Evolutionary conservation across 2,888 invertebrate genomes (phyloP).

Genomic region (Lamproptera curius): DNA sequence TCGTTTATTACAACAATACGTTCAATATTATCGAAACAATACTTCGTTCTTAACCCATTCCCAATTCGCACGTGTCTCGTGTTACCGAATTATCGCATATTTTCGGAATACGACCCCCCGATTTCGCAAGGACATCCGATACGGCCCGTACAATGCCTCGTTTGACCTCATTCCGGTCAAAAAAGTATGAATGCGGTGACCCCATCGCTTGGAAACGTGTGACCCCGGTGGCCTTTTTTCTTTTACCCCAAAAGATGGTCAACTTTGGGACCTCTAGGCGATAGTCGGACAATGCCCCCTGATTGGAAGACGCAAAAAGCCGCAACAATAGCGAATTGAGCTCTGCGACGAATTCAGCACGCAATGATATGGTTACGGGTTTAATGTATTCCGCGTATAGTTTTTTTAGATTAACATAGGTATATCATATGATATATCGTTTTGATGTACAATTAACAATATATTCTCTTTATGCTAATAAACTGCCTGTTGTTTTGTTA

Average conservation of each 20-base stretch:
- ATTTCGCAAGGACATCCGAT: slow-evolving; percentile 44
- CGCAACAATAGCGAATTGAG: slow-evolving; percentile 26
- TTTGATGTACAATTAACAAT: no score
- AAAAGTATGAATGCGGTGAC: slow-evolving; percentile 29
- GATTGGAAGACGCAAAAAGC: slow-evolving; percentile 51
- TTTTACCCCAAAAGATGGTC: slow-evolving; percentile 49
- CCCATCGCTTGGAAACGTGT: slow-evolving; percentile 29
- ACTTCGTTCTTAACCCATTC: no score
- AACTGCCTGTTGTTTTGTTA: no score
- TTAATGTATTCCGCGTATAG: no score
- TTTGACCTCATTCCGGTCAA: slow-evolving; percentile 51
- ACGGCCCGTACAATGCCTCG: slow-evolving; percentile 30
- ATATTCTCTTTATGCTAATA: no score
- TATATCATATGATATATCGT: no score
- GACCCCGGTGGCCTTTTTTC: slow-evolving; percentile 42
- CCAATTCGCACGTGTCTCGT: slow-evolving; percentile 62
- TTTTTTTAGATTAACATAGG: no score
- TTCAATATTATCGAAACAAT: no score
- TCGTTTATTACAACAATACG: no score
- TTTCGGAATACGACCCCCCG: slow-evolving; percentile 45
- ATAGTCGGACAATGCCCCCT: slow-evolving; percentile 61
- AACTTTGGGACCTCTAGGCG: slow-evolving; percentile 53
- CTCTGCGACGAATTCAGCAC: slow-evolving; percentile 22
- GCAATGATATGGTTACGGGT: neutral
- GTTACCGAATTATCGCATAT: slow-evolving; percentile 54